Percentiles rank a stretch among this genome's conserved stretches.
Evolutionary conservation across 2,888 invertebrate genomes (phyloP).

Genomic region (Drosophila subquinaria): DNA sequence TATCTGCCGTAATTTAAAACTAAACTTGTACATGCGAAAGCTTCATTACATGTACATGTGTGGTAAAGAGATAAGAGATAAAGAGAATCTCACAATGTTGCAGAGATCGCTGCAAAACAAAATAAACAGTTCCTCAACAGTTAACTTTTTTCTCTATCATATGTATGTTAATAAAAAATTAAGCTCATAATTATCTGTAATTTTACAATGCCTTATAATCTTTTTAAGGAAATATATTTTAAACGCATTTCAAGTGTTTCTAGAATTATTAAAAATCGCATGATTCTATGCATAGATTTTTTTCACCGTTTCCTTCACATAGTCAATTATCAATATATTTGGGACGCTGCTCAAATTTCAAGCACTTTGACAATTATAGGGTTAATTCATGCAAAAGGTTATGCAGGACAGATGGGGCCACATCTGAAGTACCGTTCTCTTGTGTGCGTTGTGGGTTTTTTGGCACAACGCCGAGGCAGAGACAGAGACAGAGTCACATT

Average conservation of each 20-base stretch:
- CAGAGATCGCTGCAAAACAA: too few relatives aligned
- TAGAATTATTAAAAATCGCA: neutral
- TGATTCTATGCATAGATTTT: neutral
- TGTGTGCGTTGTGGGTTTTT: slow-evolving; percentile 38
- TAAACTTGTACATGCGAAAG: too few relatives aligned
- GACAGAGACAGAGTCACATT: neutral
- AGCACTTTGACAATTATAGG: slow-evolving; percentile 43
- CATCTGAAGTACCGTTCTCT: slow-evolving; percentile 1
- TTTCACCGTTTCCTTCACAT: neutral
- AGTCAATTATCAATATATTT: slow-evolving; percentile 5
- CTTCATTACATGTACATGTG: too few relatives aligned
- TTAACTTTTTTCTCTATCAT: too few relatives aligned
- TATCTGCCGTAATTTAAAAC: too few relatives aligned
- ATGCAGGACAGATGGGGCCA: slow-evolving; percentile 18
- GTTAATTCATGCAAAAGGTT: slow-evolving; percentile 64
- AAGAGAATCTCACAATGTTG: too few relatives aligned
- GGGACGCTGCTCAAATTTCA: slow-evolving; percentile 4
- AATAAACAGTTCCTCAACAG: too few relatives aligned
- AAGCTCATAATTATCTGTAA: too few relatives aligned
- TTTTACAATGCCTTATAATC: too few relatives aligned
- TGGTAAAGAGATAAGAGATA: too few relatives aligned
- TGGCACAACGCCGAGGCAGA: slow-evolving; percentile 29
- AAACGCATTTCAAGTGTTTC: neutral
- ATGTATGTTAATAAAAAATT: too few relatives aligned
- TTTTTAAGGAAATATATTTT: too few relatives aligned